Conservation (phyloP, 2,113 vertebrate species). For the Tetrax tetrax region DNA sequence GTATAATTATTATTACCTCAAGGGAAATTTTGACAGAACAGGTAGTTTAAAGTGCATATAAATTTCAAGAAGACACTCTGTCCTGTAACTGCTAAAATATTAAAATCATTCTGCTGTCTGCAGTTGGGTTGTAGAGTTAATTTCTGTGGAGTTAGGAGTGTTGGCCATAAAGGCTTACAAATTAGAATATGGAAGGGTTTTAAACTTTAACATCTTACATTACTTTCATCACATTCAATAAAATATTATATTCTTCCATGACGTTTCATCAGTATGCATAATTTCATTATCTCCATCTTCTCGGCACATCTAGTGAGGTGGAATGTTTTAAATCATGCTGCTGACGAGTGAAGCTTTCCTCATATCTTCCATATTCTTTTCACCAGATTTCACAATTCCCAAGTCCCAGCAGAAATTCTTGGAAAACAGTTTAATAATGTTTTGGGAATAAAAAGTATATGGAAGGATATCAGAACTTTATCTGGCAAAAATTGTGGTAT, state of each 20-base stretch:
- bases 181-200: not conserved
- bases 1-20: not conserved
- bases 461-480: not conserved
- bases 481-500: not conserved
- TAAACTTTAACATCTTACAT: conserved; percentile 4
- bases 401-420: not conserved
- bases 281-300: not conserved
- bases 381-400: not conserved
- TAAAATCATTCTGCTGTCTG: not conserved
- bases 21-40: not conserved
- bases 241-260: not conserved
- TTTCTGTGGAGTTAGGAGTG: not conserved
- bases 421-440: not conserved
- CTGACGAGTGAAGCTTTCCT: not conserved
- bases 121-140: not conserved
- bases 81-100: not conserved
- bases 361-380: not conserved
- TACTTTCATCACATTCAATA: not conserved
- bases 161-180: not conserved
- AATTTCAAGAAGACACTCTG: not conserved
- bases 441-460: not conserved
- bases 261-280: not conserved
- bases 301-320: not conserved
- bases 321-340: not conserved
- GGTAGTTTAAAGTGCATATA: not conserved